A percentile compares a stretch with the other conserved stretches of the same genome.
Evolutionary conservation across 2,888 invertebrate genomes (phyloP).

Genomic region (Parnassius smintheus): DNA sequence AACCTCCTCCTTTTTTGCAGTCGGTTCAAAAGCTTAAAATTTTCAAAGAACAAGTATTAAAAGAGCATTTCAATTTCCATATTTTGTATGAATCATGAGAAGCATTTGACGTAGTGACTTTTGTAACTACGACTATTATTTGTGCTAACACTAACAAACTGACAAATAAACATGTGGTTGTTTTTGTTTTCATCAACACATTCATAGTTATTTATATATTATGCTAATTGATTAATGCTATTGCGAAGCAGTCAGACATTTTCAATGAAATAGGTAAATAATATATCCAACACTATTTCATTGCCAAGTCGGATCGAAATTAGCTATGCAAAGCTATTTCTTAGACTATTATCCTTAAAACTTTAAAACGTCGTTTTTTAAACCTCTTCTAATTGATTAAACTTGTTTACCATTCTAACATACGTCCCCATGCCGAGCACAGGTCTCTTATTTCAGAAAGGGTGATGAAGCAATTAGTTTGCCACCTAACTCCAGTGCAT

Average conservation of each 20-base stretch:
- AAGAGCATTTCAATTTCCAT: not conserved
- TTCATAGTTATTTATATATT: slow-evolving; percentile 10
- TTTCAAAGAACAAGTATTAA: no score
- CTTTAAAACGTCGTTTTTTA: no score
- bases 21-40: no score
- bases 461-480: no score
- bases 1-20: no score
- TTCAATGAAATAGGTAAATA: slow-evolving; percentile 4
- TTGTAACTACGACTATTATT: not conserved
- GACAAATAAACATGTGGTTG: slow-evolving; percentile 12
- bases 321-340: no score
- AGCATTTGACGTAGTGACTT: slow-evolving; percentile 8
- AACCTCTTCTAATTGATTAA: no score
- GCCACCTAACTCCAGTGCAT: no score
- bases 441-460: no score
- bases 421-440: no score
- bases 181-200: slow-evolving; percentile 11
- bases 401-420: no score
- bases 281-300: not conserved
- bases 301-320: not conserved
- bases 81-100: slow-evolving; percentile 8
- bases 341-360: no score
- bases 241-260: not conserved
- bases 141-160: slow-evolving; percentile 20
- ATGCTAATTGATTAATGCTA: slow-evolving; percentile 3